A percentile compares a stretch with the other conserved stretches of the same genome.
phyloP scores from a whole-genome alignment of 2,113 vertebrate genomes.

The Pogonocichla stellata region DNA sequence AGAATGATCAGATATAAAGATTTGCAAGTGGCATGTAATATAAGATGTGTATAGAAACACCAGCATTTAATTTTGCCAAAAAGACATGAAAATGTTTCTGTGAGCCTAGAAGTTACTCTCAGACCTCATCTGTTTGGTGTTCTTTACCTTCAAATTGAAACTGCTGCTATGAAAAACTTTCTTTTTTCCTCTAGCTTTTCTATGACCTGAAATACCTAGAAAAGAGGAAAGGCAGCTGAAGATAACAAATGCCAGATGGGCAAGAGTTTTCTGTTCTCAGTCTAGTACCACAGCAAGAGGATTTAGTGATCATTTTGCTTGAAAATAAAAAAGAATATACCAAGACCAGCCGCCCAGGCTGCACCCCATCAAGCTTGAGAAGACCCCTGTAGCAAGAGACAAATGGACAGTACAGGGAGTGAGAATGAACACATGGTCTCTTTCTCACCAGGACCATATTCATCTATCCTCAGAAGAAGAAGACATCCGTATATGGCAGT shows the following conservation, averaged over 20 bases:
- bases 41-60: not conserved
- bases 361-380: not conserved
- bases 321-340: not conserved
- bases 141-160: not conserved
- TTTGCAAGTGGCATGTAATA: not conserved
- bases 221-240: constrained; percentile 20
- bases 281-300: not conserved
- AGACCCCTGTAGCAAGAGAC: not conserved
- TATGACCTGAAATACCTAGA: constrained; percentile 11
- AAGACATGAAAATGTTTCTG: not conserved
- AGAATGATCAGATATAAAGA: constrained; percentile 44
- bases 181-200: not conserved
- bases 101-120: not conserved
- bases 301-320: not conserved
- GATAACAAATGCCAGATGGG: constrained; percentile 48
- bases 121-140: not conserved
- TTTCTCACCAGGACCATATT: not conserved
- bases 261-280: not conserved
- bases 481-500: not conserved
- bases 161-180: not conserved
- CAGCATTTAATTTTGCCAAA: not conserved
- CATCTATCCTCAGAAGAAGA: not conserved
- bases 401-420: not conserved
- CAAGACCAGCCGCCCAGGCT: not conserved
- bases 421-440: not conserved